Evolutionary conservation across 2,888 invertebrate genomes (phyloP), one percentile per base, ranked within the genome.

Genomic region (Ormia ochracea): DNA sequence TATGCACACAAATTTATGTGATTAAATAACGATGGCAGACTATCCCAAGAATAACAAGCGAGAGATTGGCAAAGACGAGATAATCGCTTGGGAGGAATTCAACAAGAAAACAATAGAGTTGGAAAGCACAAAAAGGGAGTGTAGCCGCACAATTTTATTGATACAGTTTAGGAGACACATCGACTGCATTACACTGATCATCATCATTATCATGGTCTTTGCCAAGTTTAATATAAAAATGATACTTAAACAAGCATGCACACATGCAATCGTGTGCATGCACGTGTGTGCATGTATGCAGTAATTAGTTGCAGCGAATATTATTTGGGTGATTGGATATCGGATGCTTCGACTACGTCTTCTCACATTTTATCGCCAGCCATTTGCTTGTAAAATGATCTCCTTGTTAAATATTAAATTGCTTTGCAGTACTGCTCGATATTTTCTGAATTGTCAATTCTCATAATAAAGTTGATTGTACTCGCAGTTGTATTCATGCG

Each of bases 361-460:
- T 59, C 12, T 28, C 33, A 17, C 38, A 21, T 48, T 36, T 38
- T 38, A 48, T 56, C 43, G n/a, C 3, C n/a, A 48, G 21, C 23
- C 45, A 56, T 50, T 69, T 76, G 54, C 12, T 61, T 69, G 69
- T 69, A 76, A 76, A 69, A 54, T 63, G 28, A 76, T 69, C 61
- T 21, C 28, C 48, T 69, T 6, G 36, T 38, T 63, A 36, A 38
- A 58, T 76, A 76, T 76, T 69, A 69, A 76, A 69, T 76, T 38
- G 56, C 69, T 41, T 63, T 38, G 38, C 23, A 54, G 61, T 38
- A 48, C 19, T 45, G 45, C 43, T 26, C 43, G n/a, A n/a, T n/a
- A n/a, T n/a, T n/a, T 43, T 36, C 41, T 6, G 12, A 43, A 43
- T 23, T 36, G 6, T 50, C 41, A 41, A 10, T 6, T 33, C 12